phyloP scores from a whole-genome alignment of 30 jellyfish, hydroid and myxozoan species.

The Morbakka virulenta region DNA sequence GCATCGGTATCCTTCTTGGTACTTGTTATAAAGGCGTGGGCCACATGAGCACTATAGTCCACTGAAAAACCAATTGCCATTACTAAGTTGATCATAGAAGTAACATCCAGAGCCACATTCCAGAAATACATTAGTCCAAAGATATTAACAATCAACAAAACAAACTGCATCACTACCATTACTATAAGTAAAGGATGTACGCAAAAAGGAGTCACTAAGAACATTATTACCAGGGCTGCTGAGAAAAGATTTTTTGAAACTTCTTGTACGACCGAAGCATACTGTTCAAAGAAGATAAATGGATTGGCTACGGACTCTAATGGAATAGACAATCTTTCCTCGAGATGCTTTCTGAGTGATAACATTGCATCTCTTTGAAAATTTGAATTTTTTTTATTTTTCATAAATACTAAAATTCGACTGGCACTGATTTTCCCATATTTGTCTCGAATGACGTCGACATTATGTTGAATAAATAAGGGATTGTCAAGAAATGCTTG shows the following conservation, averaged over 20 bases:
- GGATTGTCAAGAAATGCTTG: slow-evolving; percentile 14
- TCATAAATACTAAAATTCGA: slow-evolving; percentile 55
- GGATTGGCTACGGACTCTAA: slow-evolving; percentile 43
- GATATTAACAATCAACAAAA: slow-evolving; percentile 56
- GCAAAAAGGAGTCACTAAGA: slow-evolving; percentile 74
- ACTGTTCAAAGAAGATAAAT: slow-evolving; percentile 82
- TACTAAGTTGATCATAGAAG: slow-evolving; percentile 83
- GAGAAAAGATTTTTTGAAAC: slow-evolving; percentile 47
- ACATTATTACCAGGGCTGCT: slow-evolving; percentile 55
- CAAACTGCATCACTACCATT: slow-evolving; percentile 59
- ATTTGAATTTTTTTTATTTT: slow-evolving; percentile 51
- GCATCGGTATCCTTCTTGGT: slow-evolving; percentile 50
- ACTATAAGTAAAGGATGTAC: slow-evolving; percentile 69
- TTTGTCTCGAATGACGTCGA: slow-evolving; percentile 31
- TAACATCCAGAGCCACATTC: slow-evolving; percentile 79
- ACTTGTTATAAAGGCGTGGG: slow-evolving; percentile 83
- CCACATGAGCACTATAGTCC: slow-evolving; percentile 95
- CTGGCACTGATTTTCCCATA: slow-evolving; percentile 59
- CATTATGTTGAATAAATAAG: slow-evolving; percentile 33
- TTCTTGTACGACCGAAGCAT: slow-evolving; percentile 61
- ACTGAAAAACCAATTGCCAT: slow-evolving; percentile 97
- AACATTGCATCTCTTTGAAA: slow-evolving; percentile 77
- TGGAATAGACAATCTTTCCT: neutral
- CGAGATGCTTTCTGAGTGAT: slow-evolving; percentile 54
- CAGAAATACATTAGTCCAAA: slow-evolving; percentile 89